Evolutionary conservation across 2,888 invertebrate genomes (phyloP), one percentile per base, ranked within the genome.

Genomic region (Amaurobius ferox): DNA sequence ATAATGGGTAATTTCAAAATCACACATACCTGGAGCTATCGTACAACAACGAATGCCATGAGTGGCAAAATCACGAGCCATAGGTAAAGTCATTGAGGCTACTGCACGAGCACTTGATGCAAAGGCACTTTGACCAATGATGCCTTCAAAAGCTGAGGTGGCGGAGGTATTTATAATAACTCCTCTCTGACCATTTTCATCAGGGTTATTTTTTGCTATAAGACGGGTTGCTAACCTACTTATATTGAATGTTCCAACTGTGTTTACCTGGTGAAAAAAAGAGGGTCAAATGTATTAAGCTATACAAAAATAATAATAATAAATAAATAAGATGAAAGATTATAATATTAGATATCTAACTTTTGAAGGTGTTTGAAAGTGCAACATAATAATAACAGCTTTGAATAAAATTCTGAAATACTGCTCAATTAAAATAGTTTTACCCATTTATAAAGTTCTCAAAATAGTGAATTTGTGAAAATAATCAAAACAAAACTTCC

Each of bases 111-210:
- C 97, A 73, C 96, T 96, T 0, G 98, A 98, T 0, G 98, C 94
- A 90, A 97, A 98, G 0, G 96, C 98, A 0, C 94, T 95, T 91
- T 99, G 99, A 0, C 98, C 98, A 88, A 96, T 95, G 92, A 98
- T 98, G 0, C 99, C 99, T 77, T 99, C 99, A 90, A 93, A 98
- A 0, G 98, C 99, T 62, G 98, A 97, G 5, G 98, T 94, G 73
- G 98, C 96, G 0, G 99, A 96, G 0, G 98, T 99, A 91, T 99
- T 99, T 0, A 99, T 93, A 79, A 99, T 94, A 0, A 98, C 97
- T 9, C 99, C 99, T 89, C 97, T 94, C 90, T 97, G 95, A 0
- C 96, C 96, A 91, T 97, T 94, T 67, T 92, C 90, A 87, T 92
- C 92, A 29, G 92, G 91, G 68, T 91, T 90, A 88, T 92, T 92